These are phyloP conservation scores for Hiodon tergisus DNA, from an alignment of 2,113 vertebrate species.

Conservation along the genomic window DNA sequence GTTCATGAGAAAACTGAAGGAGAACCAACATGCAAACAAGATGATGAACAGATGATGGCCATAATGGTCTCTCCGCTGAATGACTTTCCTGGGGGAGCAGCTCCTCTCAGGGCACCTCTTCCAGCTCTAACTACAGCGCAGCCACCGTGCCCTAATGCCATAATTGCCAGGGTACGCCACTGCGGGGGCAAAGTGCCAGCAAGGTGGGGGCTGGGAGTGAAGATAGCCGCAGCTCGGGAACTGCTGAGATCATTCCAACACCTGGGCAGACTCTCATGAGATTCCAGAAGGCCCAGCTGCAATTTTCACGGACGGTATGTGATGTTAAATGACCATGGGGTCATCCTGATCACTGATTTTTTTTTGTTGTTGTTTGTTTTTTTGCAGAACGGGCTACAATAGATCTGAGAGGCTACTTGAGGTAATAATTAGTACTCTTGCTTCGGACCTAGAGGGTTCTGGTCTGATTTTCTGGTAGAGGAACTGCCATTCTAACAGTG, in stretches of 20 bases:
- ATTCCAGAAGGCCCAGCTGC: constrained; percentile 30
- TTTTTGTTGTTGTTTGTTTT: constrained; percentile 3
- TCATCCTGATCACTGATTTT: constrained; percentile 1
- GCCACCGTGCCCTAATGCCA: constrained; percentile 57
- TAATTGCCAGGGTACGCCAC: constrained; percentile 50
- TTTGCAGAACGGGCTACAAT: background rate
- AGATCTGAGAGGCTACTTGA: constrained; percentile 5
- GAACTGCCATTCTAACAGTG: background rate
- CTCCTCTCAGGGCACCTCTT: constrained; percentile 1
- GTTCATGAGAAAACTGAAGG: constrained; percentile 10
- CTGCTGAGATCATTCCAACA: constrained; percentile 54
- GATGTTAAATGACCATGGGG: constrained; percentile 29
- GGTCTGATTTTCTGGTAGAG: background rate
- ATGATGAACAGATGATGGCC: background rate
- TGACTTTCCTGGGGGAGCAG: constrained; percentile 22
- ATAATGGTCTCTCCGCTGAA: background rate
- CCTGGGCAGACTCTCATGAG: constrained; percentile 51
- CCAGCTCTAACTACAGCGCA: constrained; percentile 53
- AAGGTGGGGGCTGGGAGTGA: constrained; percentile 7
- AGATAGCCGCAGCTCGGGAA: background rate
- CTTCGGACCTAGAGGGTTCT: background rate
- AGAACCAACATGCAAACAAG: background rate
- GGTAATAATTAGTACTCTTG: background rate
- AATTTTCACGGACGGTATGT: constrained; percentile 25
- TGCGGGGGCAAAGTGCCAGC: background rate